phyloP scores from a whole-genome alignment of 2,113 vertebrate genomes.

The Actinemys pallida region DNA sequence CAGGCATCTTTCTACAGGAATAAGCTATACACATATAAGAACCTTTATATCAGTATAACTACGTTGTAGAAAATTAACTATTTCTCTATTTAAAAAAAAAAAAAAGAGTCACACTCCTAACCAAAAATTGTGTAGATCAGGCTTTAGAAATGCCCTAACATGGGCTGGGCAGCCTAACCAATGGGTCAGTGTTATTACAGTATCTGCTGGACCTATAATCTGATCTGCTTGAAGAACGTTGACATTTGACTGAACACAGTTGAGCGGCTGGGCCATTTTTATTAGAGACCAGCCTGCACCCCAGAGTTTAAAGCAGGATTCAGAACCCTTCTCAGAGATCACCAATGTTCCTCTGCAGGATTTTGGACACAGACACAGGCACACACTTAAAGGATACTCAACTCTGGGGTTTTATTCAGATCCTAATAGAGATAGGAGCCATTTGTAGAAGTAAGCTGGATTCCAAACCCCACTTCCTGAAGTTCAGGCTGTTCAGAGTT shows the following conservation, averaged over 20 bases:
- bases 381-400: not conserved
- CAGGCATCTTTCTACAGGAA: too few relatives aligned
- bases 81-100: not conserved
- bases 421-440: not conserved
- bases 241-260: not conserved
- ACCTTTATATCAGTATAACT: not conserved
- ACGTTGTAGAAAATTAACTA: not conserved
- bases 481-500: not conserved
- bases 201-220: accelerated
- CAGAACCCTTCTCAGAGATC: not conserved
- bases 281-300: not conserved
- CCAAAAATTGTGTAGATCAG: not conserved
- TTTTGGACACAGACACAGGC: not conserved
- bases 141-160: not conserved
- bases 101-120: not conserved
- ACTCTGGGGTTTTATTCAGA: not conserved
- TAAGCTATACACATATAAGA: too few relatives aligned
- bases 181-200: not conserved
- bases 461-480: not conserved
- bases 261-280: not conserved
- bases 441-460: not conserved
- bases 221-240: not conserved
- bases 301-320: not conserved
- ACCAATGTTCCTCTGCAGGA: not conserved
- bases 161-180: not conserved